Base-by-base conservation (phyloP, 2,113 vertebrate genomes). In the Chrysochloris asiatica region DNA sequence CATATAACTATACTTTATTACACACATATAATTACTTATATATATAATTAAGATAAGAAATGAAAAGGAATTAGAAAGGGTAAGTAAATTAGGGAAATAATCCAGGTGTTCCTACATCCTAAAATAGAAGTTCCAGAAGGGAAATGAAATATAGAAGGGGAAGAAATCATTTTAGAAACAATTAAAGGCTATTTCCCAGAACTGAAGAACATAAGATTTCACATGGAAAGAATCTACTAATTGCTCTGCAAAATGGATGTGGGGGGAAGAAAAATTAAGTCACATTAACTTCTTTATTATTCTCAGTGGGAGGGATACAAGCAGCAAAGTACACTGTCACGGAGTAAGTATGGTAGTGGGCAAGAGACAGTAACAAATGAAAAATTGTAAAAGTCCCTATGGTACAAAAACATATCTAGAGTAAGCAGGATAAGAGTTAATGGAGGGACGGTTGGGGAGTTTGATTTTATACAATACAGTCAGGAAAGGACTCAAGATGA, bases 11-110 rank as follows among this genome's bases (percentile, higher is more conserved):
- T n/a, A n/a, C n/a, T n/a, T n/a, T n/a, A n/a, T n/a, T n/a, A n/a
- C n/a, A n/a, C n/a, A n/a, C n/a, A n/a, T n/a, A n/a, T n/a, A n/a
- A n/a, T n/a, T n/a, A n/a, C n/a, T n/a, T n/a, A n/a, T n/a, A n/a
- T n/a, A n/a, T n/a, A n/a, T n/a, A n/a, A n/a, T n/a, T n/a, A 48
- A 73, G 43, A 84, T 8, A 88, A 80, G 11, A 85, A 84, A 92
- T 38, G 21, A 33, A 63, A 92, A 87, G 16, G 47, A 91, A 79
- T 41, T 71, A 92, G 17, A 78, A 92, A 41, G 12, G 17, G 6
- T 87, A 81, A 33, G 54, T 48, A 76, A 86, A 9, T 54, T 54
- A 12, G 67, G 63, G 28, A 28, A 67, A 50, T 41, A 65, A 56
- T 41, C 47, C 52, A 63, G 30, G 45, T 38, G n/a, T n/a, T 30